Conservation (phyloP, 2,113 vertebrate genomes). For the Perccottus glenii region DNA sequence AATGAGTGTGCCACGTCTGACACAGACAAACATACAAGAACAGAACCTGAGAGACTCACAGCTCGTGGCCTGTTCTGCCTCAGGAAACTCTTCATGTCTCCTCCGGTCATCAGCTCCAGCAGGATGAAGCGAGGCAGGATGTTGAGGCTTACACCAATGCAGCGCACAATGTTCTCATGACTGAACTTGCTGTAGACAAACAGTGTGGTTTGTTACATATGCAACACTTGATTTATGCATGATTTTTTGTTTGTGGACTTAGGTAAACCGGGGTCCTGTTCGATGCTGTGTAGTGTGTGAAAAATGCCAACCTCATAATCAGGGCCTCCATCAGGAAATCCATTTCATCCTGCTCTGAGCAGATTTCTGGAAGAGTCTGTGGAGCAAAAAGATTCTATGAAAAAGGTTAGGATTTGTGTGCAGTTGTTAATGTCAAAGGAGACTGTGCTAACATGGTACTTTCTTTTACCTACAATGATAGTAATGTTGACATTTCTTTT, state of each 20-base stretch:
- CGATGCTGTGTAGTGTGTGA: not conserved
- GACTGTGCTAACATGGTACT: too few relatives aligned
- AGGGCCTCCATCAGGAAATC: conserved; percentile 92
- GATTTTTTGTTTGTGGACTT: too few relatives aligned
- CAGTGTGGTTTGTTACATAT: not conserved
- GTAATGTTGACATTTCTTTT: too few relatives aligned
- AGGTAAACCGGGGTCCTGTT: too few relatives aligned
- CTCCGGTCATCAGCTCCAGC: conserved; percentile 92
- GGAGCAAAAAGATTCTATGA: conserved; percentile 29
- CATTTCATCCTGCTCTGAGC: conserved; percentile 91
- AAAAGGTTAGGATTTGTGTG: conserved; percentile 4
- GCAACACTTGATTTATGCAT: too few relatives aligned
- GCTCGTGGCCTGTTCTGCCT: conserved; percentile 85
- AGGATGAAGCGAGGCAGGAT: conserved; percentile 89
- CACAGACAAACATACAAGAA: conserved; percentile 11
- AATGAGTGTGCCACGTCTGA: not conserved
- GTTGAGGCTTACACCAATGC: conserved; percentile 88
- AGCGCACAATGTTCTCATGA: conserved; percentile 89
- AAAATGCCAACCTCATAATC: conserved; percentile 86
- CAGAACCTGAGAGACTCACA: conserved; percentile 72
- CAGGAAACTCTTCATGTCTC: conserved; percentile 93
- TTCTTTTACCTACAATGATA: too few relatives aligned
- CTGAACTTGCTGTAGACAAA: conserved; percentile 85
- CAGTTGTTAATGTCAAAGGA: not conserved
- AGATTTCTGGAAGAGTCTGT: conserved; percentile 92